Conservation (phyloP, 2,797 vertebrate genomes). For the Oophaga sylvatica region DNA sequence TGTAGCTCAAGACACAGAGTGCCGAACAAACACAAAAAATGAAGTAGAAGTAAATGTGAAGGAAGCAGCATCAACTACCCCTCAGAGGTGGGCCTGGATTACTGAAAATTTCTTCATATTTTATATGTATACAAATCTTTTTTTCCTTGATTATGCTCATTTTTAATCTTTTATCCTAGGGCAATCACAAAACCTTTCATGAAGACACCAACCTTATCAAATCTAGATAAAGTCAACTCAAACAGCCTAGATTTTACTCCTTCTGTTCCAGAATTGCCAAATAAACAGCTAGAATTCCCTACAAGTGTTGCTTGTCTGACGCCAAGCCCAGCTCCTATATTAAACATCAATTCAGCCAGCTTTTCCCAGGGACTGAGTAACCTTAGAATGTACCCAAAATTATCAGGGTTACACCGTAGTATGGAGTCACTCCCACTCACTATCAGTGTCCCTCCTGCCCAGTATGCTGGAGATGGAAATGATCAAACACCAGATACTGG, state of each 20-base stretch:
- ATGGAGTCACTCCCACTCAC: slow-evolving; percentile 92
- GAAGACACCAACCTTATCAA: slow-evolving; percentile 88
- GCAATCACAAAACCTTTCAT: slow-evolving; percentile 83
- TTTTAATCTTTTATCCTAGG: slow-evolving; percentile 65
- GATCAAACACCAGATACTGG: slow-evolving; percentile 73
- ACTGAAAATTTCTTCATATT: slow-evolving; percentile 52
- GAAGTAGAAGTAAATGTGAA: slow-evolving; percentile 66
- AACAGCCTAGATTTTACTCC: slow-evolving; percentile 86
- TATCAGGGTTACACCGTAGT: slow-evolving; percentile 90
- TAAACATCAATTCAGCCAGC: slow-evolving; percentile 90
- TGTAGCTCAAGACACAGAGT: slow-evolving; percentile 86
- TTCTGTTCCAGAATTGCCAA: slow-evolving; percentile 70
- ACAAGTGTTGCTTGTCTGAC: slow-evolving; percentile 78
- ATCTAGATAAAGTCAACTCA: slow-evolving; percentile 90
- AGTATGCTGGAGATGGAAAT: slow-evolving; percentile 70
- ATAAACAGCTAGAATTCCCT: slow-evolving; percentile 84
- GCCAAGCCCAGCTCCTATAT: slow-evolving; percentile 89
- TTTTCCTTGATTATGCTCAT: neutral
- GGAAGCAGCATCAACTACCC: slow-evolving; percentile 41
- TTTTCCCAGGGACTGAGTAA: slow-evolving; percentile 88
- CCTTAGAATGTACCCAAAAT: slow-evolving; percentile 84
- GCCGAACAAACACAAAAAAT: slow-evolving; percentile 55
- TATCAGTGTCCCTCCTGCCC: slow-evolving; percentile 86
- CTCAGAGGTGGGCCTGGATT: slow-evolving; percentile 44
- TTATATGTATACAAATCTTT: neutral